phyloP scores from a whole-genome alignment of 2,888 invertebrate species.

The Agrochola lychnidis region DNA sequence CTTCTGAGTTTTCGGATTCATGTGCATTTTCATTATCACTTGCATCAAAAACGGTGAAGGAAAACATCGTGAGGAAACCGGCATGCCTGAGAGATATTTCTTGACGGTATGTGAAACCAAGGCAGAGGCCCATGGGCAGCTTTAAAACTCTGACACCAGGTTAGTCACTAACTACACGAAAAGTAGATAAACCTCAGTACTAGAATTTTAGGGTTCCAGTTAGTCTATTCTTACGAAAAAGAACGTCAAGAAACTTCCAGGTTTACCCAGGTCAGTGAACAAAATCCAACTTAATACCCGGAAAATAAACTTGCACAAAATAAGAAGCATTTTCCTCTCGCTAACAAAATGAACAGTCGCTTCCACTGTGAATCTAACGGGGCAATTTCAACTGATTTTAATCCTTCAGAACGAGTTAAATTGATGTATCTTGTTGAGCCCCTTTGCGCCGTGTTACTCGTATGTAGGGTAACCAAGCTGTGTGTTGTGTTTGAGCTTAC shows the following conservation, averaged over 20 bases:
- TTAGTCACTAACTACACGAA: no score
- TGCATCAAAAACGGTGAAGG: no score
- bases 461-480: conserved; percentile 12
- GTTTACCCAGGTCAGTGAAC: background rate
- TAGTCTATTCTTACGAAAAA: background rate
- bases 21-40: no score
- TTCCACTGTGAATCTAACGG: conserved; percentile 25
- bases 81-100: no score
- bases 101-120: no score
- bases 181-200: background rate
- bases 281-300: conserved; percentile 1
- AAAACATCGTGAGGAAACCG: no score
- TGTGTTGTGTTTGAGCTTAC: background rate
- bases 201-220: background rate
- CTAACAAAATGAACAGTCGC: background rate
- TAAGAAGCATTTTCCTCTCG: conserved; percentile 21
- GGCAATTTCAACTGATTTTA: conserved; percentile 38
- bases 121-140: no score
- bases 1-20: no score
- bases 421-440: conserved; percentile 43
- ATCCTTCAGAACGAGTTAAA: conserved; percentile 46
- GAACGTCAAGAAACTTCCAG: background rate
- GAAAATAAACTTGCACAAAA: conserved; percentile 15
- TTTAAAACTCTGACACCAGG: no score
- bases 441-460: conserved; percentile 6